Evolutionary conservation across 2,888 invertebrate species (phyloP).

Genomic region (Cosmia pyralina): DNA sequence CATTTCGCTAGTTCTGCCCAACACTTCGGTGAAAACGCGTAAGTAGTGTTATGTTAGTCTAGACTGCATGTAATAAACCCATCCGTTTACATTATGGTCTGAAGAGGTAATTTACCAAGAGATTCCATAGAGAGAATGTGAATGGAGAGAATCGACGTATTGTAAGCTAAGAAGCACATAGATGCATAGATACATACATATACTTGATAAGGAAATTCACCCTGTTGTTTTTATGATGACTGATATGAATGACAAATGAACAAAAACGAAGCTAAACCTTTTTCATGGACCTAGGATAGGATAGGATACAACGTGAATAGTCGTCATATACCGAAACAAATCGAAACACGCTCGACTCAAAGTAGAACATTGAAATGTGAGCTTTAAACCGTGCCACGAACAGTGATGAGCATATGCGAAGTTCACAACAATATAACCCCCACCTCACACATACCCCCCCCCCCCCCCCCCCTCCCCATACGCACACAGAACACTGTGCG

Average conservation of each 20-base stretch:
- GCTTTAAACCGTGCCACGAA: not conserved
- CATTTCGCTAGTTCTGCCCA: not conserved
- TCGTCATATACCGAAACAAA: not conserved
- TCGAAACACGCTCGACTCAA: too few species aligned
- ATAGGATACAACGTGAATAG: not conserved
- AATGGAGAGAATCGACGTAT: not conserved
- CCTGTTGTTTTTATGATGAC: not conserved
- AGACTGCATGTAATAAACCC: not conserved
- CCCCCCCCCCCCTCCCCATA: too few species aligned
- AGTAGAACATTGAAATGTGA: not conserved
- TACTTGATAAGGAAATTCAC: too few species aligned
- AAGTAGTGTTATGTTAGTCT: not conserved
- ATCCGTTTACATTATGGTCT: constrained; percentile 7
- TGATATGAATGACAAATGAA: not conserved
- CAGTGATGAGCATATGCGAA: not conserved
- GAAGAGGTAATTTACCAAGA: not conserved
- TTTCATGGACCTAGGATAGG: too few species aligned
- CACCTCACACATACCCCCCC: too few species aligned
- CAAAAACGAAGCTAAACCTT: not conserved
- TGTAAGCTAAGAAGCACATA: not conserved
- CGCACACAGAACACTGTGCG: too few species aligned
- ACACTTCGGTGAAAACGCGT: not conserved
- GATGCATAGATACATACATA: not conserved
- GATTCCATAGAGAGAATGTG: constrained; percentile 1
- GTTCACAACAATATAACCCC: too few species aligned